These are phyloP conservation scores for Drosophila nr. perissopoda DNA, from an alignment of 2,888 invertebrate genomes.

Conservation along the genomic window DNA sequence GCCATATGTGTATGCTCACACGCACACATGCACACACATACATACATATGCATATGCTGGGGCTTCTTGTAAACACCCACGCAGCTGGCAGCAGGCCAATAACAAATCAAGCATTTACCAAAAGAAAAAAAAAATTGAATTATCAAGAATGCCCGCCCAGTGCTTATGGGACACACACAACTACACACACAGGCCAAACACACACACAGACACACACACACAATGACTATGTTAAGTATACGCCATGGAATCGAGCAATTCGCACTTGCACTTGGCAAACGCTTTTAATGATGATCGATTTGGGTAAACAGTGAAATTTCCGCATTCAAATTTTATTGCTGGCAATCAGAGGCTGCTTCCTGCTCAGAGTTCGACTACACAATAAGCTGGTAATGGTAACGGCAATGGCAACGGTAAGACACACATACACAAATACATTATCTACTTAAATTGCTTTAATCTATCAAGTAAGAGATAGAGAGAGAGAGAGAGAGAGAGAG, in stretches of 20 bases:
- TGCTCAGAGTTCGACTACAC: conserved; percentile 25
- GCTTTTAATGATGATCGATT: conserved; percentile 79
- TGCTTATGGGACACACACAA: conserved; percentile 4
- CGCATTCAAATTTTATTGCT: conserved; percentile 79
- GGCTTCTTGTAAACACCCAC: conserved; percentile 27
- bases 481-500: not conserved
- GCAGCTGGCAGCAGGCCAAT: conserved; percentile 24
- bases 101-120: conserved; percentile 56
- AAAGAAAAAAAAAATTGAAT: conserved; percentile 59
- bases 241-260: conserved; percentile 74
- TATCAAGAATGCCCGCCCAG: conserved; percentile 42
- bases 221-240: conserved; percentile 62
- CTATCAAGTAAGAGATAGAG: conserved; percentile 30
- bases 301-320: conserved; percentile 78
- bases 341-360: conserved; percentile 67
- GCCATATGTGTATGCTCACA: not conserved
- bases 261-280: conserved; percentile 67
- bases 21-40: not conserved
- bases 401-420: not conserved
- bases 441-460: conserved; percentile 71
- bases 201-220: not conserved
- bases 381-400: conserved; percentile 34
- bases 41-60: conserved; percentile 7
- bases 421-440: conserved; percentile 38
- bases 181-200: no score